A percentile compares a stretch with the other conserved stretches of the same genome.
Evolutionary conservation across 2,113 vertebrate genomes (phyloP).

Genomic region (Oreochromis aureus): DNA sequence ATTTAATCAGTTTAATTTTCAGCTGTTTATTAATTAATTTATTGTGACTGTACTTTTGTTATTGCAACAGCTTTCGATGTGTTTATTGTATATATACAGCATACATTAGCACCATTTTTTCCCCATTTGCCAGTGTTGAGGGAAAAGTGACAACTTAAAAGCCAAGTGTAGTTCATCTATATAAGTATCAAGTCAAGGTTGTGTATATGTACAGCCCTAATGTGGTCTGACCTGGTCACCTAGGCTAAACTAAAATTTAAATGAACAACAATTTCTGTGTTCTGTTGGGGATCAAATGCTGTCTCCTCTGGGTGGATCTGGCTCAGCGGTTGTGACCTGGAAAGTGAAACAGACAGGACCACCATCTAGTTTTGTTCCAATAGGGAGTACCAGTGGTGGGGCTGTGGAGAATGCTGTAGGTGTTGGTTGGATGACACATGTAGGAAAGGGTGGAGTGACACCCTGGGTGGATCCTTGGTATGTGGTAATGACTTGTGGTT

Average conservation of each 20-base stretch:
- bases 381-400: neutral
- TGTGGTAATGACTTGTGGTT: neutral
- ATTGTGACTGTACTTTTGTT: neutral
- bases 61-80: neutral
- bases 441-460: neutral
- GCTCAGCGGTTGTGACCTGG: neutral
- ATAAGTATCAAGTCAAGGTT: neutral
- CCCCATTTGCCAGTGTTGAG: neutral
- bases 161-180: neutral
- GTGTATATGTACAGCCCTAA: neutral
- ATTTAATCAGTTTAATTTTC: neutral
- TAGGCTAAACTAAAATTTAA: neutral
- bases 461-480: neutral
- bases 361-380: neutral
- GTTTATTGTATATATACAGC: neutral
- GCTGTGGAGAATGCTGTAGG: neutral
- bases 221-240: neutral
- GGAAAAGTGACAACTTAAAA: neutral
- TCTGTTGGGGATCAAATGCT: neutral
- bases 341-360: constrained; percentile 23
- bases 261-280: neutral
- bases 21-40: neutral
- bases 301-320: constrained; percentile 27
- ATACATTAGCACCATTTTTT: neutral
- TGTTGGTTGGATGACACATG: neutral